Evolutionary conservation across 2,888 invertebrate species (phyloP).

Genomic region (Mesoligia furuncula): DNA sequence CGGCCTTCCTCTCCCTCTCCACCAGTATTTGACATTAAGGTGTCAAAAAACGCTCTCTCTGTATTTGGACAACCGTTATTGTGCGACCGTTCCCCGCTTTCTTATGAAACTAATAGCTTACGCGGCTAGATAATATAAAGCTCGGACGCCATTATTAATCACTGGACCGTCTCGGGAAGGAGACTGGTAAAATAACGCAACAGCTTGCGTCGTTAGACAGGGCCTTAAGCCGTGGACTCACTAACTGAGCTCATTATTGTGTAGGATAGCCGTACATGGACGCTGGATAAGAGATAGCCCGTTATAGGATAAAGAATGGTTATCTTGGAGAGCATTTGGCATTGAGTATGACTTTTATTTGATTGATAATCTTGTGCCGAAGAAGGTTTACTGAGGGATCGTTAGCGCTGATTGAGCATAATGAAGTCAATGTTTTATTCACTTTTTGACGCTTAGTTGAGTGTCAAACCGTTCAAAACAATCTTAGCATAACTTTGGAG

Average conservation of each 20-base stretch:
- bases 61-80: background rate
- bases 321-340: constrained; percentile 28
- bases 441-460: background rate
- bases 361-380: constrained; percentile 34
- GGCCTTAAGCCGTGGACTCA: constrained; percentile 57
- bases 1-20: no score
- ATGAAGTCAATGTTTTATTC: background rate
- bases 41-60: background rate
- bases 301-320: constrained; percentile 51
- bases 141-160: constrained; percentile 58
- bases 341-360: constrained; percentile 46
- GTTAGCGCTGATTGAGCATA: constrained; percentile 4
- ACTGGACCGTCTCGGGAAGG: constrained; percentile 48
- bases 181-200: constrained; percentile 61
- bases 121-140: constrained; percentile 41
- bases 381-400: background rate
- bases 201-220: constrained; percentile 62
- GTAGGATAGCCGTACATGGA: constrained; percentile 52
- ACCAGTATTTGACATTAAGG: background rate
- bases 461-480: background rate
- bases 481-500: background rate
- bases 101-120: background rate
- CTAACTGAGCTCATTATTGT: constrained; percentile 61
- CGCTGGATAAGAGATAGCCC: constrained; percentile 44
- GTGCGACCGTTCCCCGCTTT: background rate